phyloP scores from a whole-genome alignment of 1,140 invertebrate species.

The Orchesella cincta region DNA sequence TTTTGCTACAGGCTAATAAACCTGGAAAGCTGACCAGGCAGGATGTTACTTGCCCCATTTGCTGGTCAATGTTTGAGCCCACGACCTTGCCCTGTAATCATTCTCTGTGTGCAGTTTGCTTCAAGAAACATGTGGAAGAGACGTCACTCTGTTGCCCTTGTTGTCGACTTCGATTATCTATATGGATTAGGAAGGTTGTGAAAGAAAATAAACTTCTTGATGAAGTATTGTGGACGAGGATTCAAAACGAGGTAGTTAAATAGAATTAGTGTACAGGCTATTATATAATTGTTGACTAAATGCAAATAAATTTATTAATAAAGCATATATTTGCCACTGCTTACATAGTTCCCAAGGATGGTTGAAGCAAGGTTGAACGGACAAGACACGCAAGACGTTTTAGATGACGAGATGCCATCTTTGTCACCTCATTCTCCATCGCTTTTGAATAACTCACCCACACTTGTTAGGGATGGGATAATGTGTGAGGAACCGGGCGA shows the following conservation, averaged over 20 bases:
- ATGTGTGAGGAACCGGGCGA: background rate
- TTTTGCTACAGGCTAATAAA: background rate
- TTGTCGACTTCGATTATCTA: background rate
- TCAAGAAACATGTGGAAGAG: background rate
- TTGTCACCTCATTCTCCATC: background rate
- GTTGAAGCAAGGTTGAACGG: background rate
- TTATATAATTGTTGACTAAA: background rate
- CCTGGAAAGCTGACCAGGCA: background rate
- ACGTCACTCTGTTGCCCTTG: background rate
- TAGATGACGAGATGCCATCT: background rate
- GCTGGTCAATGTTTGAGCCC: constrained; percentile 16
- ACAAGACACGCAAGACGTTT: background rate
- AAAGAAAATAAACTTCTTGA: background rate
- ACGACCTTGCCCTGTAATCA: constrained; percentile 12
- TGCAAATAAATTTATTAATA: no score
- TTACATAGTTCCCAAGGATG: background rate
- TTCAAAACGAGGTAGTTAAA: background rate
- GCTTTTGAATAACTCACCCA: background rate
- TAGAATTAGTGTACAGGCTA: background rate
- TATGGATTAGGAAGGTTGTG: background rate
- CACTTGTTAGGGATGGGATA: background rate
- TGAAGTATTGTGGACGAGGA: background rate
- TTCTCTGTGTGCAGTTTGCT: background rate
- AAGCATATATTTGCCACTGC: no score
- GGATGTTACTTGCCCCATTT: background rate